Base-by-base conservation (phyloP, 2,113 vertebrate genomes). In the Coregonus clupeaformis region DNA sequence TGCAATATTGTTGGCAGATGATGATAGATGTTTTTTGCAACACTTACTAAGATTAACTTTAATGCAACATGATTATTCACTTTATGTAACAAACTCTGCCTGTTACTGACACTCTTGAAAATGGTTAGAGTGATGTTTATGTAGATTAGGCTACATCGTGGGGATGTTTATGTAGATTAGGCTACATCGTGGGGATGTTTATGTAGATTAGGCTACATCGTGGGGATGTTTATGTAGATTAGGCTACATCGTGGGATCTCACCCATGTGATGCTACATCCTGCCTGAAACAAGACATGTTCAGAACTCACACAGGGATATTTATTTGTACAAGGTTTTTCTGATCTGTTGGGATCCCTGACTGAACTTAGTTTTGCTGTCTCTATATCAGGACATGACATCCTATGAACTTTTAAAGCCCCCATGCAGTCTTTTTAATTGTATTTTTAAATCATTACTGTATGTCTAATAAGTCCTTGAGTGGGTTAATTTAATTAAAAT, bases 291-390 rank as follows among this genome's bases (percentile, higher is more conserved):
- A 60, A 70, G 63, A 32, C 47, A 47, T 52, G 47, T 24, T 5
- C 3, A 68, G 30, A 25, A 25, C 45, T 52, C 67, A 68, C 66
- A 67, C 36, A 25, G 71, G 18, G 65, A 29, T 76, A 68, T 79
- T 78, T 82, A 79, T 82, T 78, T 82, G 62, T 24, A 67, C 45
- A 76, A 29, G 49, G 57, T 69, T 71, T 52, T 36, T 55, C 72
- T 70, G 45, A 80, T 65, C 57, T 42, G 24, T 68, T 18, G 25
- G 42, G 57, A 68, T 62, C 66, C 68, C 66, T 64, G 42, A 27
- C 66, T 24, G 22, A 32, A 66, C 20, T 69, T 77, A n/a, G 55
- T 72, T 27, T 74, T 22, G 27, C 45, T 27, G 5, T 64, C 24
- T 22, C 11, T 76, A 25, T 47, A 25, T 25, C 25, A 65, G 25